Evolutionary conservation across 64 coral and sea anemone genomes (phyloP).

Genomic region (Catalaphyllia jardinei): DNA sequence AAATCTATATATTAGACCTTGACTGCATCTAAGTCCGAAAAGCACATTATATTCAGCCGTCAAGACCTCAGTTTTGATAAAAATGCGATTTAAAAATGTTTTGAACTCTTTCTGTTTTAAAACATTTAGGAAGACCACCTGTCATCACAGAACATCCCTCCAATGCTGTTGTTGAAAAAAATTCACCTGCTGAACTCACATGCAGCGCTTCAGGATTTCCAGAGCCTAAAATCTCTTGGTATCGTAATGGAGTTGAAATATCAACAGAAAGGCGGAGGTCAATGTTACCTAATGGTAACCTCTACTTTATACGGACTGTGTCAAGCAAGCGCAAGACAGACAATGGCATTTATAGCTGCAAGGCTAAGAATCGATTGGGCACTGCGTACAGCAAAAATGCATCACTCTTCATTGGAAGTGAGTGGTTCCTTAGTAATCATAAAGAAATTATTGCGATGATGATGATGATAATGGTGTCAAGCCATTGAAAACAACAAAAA

Average conservation of each 20-base stretch:
- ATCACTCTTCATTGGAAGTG: conserved; percentile 81
- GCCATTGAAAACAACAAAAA: too few relatives aligned
- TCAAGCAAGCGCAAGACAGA: conserved; percentile 63
- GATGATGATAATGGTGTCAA: too few relatives aligned
- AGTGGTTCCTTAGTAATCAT: conserved; percentile 1
- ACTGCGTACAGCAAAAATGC: conserved; percentile 68
- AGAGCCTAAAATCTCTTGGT: conserved; percentile 69
- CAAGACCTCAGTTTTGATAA: too few relatives aligned
- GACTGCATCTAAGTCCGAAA: too few relatives aligned
- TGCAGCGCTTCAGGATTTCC: conserved; percentile 66
- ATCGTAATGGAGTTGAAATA: conserved; percentile 66
- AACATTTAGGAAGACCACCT: neutral
- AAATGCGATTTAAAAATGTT: too few relatives aligned
- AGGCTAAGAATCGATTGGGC: conserved; percentile 67
- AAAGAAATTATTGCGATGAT: too few relatives aligned
- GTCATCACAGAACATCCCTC: conserved; percentile 69
- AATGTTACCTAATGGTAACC: conserved; percentile 60
- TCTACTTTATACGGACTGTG: conserved; percentile 62
- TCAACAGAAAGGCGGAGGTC: conserved; percentile 45
- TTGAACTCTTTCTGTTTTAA: neutral
- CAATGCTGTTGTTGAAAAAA: conserved; percentile 61
- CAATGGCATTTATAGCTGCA: conserved; percentile 81
- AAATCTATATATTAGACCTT: too few relatives aligned
- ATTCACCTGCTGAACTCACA: conserved; percentile 54
- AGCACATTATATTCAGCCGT: too few relatives aligned